Evolutionary conservation across 2,113 vertebrate genomes (phyloP).

Genomic region (Oncorhynchus masou): DNA sequence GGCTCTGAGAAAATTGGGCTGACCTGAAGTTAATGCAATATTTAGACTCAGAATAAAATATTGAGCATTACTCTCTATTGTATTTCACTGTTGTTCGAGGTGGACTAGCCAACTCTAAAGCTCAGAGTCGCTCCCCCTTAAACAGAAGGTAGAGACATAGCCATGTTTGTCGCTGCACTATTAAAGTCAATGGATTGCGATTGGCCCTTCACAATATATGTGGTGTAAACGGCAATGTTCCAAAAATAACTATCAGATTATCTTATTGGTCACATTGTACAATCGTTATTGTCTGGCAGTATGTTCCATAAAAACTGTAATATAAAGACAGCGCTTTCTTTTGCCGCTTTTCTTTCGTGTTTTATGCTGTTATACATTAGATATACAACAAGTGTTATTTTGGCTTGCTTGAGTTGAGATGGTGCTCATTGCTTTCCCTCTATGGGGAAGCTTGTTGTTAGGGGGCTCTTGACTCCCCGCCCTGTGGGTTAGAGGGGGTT

Average conservation of each 20-base stretch:
- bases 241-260: too few species aligned
- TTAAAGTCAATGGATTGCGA: neutral
- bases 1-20: conserved; percentile 31
- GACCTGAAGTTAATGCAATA: conserved; percentile 66
- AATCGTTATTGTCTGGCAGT: too few species aligned
- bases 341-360: too few species aligned
- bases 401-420: too few species aligned
- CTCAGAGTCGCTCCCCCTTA: conserved; percentile 33
- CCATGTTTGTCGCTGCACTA: neutral
- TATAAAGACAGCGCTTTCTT: too few species aligned
- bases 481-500: neutral
- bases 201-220: too few species aligned
- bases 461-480: too few species aligned
- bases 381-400: too few species aligned
- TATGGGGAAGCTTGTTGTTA: neutral
- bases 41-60: conserved; percentile 71
- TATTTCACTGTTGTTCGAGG: conserved; percentile 40
- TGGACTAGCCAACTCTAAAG: conserved; percentile 31
- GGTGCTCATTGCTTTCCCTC: neutral
- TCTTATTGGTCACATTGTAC: too few species aligned
- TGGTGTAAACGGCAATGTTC: too few species aligned
- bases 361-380: too few species aligned
- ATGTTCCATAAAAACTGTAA: too few species aligned
- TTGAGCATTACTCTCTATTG: conserved; percentile 60
- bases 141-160: conserved; percentile 33